phyloP scores from a whole-genome alignment of 2,113 vertebrate species.

The Trichechus manatus region DNA sequence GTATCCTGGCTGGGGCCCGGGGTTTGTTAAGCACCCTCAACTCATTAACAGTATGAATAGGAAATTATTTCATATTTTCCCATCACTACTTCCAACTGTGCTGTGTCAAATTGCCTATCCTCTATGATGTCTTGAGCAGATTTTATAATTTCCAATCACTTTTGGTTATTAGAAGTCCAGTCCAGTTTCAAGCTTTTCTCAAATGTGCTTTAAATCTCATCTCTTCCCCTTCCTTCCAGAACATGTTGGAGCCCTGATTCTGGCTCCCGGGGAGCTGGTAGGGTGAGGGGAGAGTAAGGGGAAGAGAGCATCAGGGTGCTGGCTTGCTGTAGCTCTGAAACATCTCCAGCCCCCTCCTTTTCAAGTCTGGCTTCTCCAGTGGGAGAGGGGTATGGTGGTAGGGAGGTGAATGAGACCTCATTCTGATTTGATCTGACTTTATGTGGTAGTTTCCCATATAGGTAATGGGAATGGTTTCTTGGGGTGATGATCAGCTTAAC shows the following conservation, averaged over 20 bases:
- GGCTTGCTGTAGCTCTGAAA: not conserved
- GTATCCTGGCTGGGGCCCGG: not conserved
- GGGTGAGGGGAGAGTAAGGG: too few species aligned
- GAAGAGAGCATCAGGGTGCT: not conserved
- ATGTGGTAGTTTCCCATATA: not conserved
- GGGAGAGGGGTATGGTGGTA: rapidly evolving
- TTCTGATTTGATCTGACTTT: not conserved
- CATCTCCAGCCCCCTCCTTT: not conserved
- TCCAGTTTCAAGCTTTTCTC: not conserved
- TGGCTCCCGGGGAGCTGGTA: not conserved
- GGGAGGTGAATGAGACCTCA: too few species aligned
- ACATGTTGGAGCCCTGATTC: not conserved
- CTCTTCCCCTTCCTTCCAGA: not conserved
- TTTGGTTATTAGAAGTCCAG: not conserved
- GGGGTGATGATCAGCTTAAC: not conserved
- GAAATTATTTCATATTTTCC: not conserved
- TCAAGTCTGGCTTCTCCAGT: not conserved
- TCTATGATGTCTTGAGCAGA: not conserved
- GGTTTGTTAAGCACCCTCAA: not conserved
- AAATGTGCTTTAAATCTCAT: not conserved
- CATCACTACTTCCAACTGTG: not conserved
- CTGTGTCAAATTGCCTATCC: not conserved
- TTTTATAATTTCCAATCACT: not conserved
- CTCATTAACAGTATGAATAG: not conserved
- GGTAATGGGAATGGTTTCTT: not conserved